Conservation (phyloP, 1,140 invertebrate genomes). For the Drosophila subobscura region DNA sequence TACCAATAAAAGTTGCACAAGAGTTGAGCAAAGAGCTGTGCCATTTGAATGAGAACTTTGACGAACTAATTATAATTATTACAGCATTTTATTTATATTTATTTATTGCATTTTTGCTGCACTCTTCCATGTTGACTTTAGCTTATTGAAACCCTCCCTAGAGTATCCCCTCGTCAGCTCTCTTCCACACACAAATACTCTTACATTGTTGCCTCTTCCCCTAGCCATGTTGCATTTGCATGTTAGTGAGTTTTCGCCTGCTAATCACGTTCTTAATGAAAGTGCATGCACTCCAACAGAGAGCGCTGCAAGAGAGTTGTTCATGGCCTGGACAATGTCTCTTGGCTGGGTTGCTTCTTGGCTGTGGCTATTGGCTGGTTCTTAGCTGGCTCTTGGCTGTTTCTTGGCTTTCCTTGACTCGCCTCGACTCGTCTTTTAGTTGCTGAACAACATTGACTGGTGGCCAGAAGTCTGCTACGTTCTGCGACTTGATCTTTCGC, state of each 20-base stretch:
- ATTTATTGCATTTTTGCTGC: no score
- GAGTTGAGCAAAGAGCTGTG: no score
- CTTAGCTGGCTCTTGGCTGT: conserved; percentile 19
- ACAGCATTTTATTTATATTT: no score
- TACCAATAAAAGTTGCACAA: no score
- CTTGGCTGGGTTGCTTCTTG: conserved; percentile 10
- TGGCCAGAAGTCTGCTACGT: conserved; percentile 26
- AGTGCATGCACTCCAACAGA: conserved; percentile 59
- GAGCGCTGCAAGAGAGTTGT: conserved; percentile 17
- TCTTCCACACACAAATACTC: background rate
- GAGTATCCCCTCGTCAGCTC: conserved; percentile 11
- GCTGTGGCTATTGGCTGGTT: conserved; percentile 21
- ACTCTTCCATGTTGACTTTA: background rate
- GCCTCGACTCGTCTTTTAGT: no score
- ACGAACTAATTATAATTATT: no score
- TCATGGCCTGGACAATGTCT: conserved; percentile 22
- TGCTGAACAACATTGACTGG: conserved; percentile 9
- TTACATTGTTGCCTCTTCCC: conserved; percentile 2
- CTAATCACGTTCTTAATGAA: conserved; percentile 82
- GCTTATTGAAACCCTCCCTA: background rate
- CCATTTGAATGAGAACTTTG: no score
- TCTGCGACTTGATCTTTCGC: conserved; percentile 50
- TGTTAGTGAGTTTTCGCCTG: conserved; percentile 52
- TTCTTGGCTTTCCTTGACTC: conserved; percentile 6
- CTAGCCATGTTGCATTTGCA: conserved; percentile 60